Percentiles rank a stretch among this genome's conserved stretches.
These are phyloP conservation scores for Listronotus bonariensis DNA, from an alignment of 1,140 invertebrate genomes.

Conservation along the genomic window DNA sequence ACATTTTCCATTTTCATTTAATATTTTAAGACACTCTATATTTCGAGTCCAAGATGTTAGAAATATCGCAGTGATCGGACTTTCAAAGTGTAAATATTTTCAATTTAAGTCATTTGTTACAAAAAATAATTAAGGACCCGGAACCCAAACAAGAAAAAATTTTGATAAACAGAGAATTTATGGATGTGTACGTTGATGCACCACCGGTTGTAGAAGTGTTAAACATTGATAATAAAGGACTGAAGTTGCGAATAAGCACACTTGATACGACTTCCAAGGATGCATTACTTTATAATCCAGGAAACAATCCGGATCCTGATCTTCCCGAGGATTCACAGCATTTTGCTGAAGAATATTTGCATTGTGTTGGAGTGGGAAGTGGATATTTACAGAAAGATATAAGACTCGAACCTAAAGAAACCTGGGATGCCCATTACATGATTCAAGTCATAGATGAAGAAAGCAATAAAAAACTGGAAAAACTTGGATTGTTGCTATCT, in stretches of 20 bases:
- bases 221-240: constrained; percentile 6
- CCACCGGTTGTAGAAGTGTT: constrained; percentile 7
- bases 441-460: constrained; percentile 27
- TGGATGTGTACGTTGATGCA: constrained; percentile 1
- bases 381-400: constrained; percentile 11
- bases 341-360: constrained; percentile 9
- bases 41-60: constrained; percentile 33
- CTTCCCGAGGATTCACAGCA: not conserved
- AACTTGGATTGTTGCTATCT: constrained; percentile 9
- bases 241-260: constrained; percentile 20
- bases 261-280: constrained; percentile 6
- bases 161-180: not conserved
- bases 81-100: constrained; percentile 17
- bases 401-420: constrained; percentile 15
- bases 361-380: constrained; percentile 17
- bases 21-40: constrained; percentile 23
- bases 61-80: constrained; percentile 18
- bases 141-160: not conserved
- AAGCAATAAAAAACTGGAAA: constrained; percentile 5
- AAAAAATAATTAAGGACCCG: not conserved
- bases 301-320: too few species aligned
- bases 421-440: constrained; percentile 7
- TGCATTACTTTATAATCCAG: constrained; percentile 18
- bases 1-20: constrained; percentile 33
- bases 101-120: not conserved